phyloP scores from a whole-genome alignment of 2,113 vertebrate species.

The Rostratula benghalensis region DNA sequence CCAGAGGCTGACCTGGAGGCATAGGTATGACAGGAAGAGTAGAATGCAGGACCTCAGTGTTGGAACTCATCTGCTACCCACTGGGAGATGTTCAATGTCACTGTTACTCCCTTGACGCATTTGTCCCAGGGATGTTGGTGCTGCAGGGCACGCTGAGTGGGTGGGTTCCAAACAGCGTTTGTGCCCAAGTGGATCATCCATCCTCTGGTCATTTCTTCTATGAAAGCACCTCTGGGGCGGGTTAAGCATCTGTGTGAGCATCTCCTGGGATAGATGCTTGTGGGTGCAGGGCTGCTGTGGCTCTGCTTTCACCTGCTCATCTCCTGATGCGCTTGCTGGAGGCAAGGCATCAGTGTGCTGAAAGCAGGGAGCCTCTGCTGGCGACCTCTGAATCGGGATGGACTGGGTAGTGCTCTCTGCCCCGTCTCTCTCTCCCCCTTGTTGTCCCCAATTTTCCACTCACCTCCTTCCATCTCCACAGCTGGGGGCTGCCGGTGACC shows the following conservation, averaged over 20 bases:
- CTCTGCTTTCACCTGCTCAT: background rate
- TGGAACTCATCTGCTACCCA: background rate
- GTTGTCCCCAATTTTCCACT: background rate
- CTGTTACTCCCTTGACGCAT: background rate
- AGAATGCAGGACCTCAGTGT: background rate
- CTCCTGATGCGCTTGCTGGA: accelerated
- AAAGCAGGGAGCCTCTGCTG: background rate
- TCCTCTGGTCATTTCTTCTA: background rate
- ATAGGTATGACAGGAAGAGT: background rate
- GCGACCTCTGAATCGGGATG: accelerated
- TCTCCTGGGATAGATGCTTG: background rate
- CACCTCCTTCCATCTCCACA: background rate
- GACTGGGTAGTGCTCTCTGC: background rate
- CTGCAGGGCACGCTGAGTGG: background rate
- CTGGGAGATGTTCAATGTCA: background rate
- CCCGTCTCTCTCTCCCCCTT: background rate
- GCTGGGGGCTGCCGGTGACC: background rate
- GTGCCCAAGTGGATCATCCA: background rate
- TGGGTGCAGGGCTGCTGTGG: background rate
- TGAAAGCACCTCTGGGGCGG: background rate
- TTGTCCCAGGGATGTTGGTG: background rate
- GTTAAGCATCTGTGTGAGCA: background rate
- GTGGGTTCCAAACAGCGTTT: background rate
- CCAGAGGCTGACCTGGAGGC: background rate
- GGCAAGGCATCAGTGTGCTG: background rate